Base-by-base conservation (phyloP, 2,113 vertebrate genomes). In the Zootoca vivipara region DNA sequence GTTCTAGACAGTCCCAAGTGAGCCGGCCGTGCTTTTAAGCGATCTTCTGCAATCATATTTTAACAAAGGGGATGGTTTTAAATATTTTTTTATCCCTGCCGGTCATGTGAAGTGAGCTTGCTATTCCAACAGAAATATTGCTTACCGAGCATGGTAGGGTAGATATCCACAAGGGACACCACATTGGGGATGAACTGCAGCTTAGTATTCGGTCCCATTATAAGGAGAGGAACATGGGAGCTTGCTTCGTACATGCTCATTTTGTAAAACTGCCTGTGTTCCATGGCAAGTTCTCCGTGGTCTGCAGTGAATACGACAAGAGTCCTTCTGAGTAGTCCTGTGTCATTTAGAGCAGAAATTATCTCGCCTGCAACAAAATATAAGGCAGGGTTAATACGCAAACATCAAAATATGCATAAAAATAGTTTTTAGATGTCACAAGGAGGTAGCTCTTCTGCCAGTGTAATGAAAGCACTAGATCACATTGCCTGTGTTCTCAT, bases 161-260 rank as follows among this genome's bases (percentile, higher is more conserved):
- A 99, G 92, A 99, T 96, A 95, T 99, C 99, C 94, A 99, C 98
- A 74, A 99, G 97, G 80, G 99, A 99, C 52, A 99, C 98, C 12
- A 97, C 77, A 92, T 97, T 90, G 74, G 96, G 78, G 73, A 98
- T 92, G 94, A 97, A 92, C 56, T 96, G 96, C 22, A 96, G 88
- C 89, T 92, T 96, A 79, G 99, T 85, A 3, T 96, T 95, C 1
- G 98, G 98, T 1, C 99, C 99, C 98, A 97, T 98, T 75, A 98
- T 93, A 88, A 99, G 52, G 77, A 99, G 96, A 22, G 99, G 98
- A 88, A 99, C 89, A 33, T 98, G 99, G 28, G 97, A 97, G 78
- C 99, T 99, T 85, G 98, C 98, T 95, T 99, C 98, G 86, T 98
- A 99, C 99, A 99, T 99, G 78, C 99, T 99, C 99, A 99, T 99